Percentiles rank a stretch among this genome's conserved stretches.
phyloP scores from a whole-genome alignment of 2,113 vertebrate species.

The Orthonyx spaldingii region DNA sequence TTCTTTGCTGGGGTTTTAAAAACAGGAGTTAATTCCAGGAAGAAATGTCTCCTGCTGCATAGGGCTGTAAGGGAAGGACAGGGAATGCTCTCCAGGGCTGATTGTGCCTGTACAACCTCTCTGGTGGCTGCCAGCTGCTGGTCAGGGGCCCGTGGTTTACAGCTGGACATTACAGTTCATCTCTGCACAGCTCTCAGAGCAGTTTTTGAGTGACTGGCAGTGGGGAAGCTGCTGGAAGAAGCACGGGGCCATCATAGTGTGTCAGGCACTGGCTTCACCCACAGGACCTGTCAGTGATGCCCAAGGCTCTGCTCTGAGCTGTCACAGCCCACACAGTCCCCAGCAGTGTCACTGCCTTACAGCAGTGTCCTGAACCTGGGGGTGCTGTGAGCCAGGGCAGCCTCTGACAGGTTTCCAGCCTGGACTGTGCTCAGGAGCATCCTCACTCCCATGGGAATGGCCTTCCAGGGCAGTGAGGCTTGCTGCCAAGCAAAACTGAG shows the following conservation, averaged over 20 bases:
- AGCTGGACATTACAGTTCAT: background rate
- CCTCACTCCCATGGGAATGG: background rate
- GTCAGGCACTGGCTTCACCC: background rate
- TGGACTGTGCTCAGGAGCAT: background rate
- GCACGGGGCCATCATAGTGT: accelerated
- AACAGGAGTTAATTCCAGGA: background rate
- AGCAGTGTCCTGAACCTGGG: background rate
- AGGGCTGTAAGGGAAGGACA: background rate
- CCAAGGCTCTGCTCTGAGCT: background rate
- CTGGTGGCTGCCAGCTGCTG: background rate
- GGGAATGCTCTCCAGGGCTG: background rate
- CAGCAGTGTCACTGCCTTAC: background rate
- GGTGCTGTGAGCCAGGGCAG: background rate
- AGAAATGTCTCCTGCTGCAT: background rate
- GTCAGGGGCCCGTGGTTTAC: background rate
- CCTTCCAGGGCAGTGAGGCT: background rate
- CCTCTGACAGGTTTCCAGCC: background rate
- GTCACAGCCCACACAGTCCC: background rate
- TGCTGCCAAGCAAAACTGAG: accelerated
- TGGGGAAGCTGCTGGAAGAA: background rate
- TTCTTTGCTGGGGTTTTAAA: background rate
- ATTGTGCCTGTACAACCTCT: background rate
- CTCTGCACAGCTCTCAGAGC: background rate
- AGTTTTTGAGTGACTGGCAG: background rate
- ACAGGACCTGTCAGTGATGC: accelerated